Base-by-base conservation (phyloP, 2,797 vertebrate species). In the Rousettus madagascariensis region DNA sequence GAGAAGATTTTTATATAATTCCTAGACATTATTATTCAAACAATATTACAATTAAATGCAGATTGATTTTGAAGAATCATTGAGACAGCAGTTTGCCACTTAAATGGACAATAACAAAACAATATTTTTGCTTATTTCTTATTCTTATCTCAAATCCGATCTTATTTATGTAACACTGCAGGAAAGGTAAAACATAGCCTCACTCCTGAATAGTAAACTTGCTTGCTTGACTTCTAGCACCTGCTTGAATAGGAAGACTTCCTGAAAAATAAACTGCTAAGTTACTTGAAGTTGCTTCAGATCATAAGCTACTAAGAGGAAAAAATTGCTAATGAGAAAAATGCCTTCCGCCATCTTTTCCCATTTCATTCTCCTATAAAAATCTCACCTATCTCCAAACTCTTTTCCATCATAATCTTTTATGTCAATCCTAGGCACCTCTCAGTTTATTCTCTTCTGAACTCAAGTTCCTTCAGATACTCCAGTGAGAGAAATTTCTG, bases 141-240 rank as follows among this genome's bases (percentile, higher is more conserved):
- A 77, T 85, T 91, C 92, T 92, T 95, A 92, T 49, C 77, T 85
- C 20, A 78, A 71, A 2, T 68, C 2, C 11, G 41, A 89, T 74
- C 59, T 94, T 91, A 96, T 96, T 95, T 91, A 84, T 36, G 33
- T 53, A 93, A 93, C 51, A 75, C 83, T 61, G 26, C 65, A 79
- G 79, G 59, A 86, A 91, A 93, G 33, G 5, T 15, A 90, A 78
- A 90, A 72, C 11, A 59, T 20, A 69, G 6, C 38, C 13, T 85
- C 28, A 15, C 8, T 77, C 30, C 7, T 89, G 38, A 72, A 46
- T 57, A 94, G 69, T 93, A 92, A 95, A 53, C 84, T 71, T 59
- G 17, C 30, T 92, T 88, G 11, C 43, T 84, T 85, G 66, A 63
- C 55, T 86, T 92, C 49, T 69, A 78, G 30, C 33, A 85, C 19